phyloP scores from a whole-genome alignment of 2,888 invertebrate genomes.

The Nezara viridula region DNA sequence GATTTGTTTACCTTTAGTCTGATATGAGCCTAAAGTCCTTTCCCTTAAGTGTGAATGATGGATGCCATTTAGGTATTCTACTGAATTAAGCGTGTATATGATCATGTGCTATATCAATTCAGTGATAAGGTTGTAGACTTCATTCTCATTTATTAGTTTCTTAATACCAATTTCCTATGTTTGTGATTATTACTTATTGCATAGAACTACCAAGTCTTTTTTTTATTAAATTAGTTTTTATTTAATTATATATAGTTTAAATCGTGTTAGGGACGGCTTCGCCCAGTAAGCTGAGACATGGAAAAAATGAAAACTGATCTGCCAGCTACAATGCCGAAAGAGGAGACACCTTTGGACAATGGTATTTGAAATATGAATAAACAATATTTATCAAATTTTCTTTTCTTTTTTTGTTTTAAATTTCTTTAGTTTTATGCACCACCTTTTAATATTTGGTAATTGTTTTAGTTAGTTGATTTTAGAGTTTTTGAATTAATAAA shows the following conservation, averaged over 20 bases:
- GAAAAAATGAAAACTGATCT: neutral
- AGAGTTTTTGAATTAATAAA: neutral
- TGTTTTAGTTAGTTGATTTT: neutral
- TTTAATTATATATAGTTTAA: neutral
- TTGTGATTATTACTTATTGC: neutral
- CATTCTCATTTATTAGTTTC: neutral
- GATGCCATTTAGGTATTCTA: neutral
- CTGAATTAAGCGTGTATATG: neutral
- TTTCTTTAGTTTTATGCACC: neutral
- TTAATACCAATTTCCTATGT: neutral
- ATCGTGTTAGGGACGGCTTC: conserved; percentile 44
- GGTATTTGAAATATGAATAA: conserved; percentile 33
- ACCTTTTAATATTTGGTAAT: neutral
- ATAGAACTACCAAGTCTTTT: neutral
- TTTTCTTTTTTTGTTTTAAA: neutral
- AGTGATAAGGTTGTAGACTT: neutral
- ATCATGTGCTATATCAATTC: neutral
- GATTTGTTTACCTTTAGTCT: neutral
- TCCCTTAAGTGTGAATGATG: neutral
- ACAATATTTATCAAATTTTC: neutral
- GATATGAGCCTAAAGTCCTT: neutral
- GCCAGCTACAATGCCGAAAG: neutral
- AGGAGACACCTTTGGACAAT: conserved; percentile 38
- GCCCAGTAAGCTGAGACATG: conserved; percentile 34
- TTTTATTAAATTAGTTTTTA: neutral